phyloP scores from a whole-genome alignment of 2,113 vertebrate genomes.

The Naja naja region DNA sequence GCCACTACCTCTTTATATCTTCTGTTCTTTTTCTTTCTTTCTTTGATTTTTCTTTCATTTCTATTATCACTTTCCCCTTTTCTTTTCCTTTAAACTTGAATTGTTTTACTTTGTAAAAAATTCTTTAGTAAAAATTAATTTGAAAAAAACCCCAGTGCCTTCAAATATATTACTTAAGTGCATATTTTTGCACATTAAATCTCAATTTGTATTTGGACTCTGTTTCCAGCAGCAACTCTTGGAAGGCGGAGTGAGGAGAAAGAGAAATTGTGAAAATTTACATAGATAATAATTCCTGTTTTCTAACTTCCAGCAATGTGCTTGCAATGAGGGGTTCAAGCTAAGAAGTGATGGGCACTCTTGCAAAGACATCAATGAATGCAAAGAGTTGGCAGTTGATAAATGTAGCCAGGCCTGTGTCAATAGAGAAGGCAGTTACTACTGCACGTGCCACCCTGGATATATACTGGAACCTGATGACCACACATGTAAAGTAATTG shows the following conservation, averaged over 20 bases:
- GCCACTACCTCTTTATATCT: not conserved
- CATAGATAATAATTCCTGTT: not conserved
- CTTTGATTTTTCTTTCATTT: not conserved
- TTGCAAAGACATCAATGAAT: conserved; percentile 84
- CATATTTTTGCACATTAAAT: not conserved
- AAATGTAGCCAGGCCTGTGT: conserved; percentile 80
- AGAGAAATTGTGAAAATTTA: not conserved
- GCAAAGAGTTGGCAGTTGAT: conserved; percentile 34
- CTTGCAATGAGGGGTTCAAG: conserved; percentile 76
- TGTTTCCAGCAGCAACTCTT: not conserved
- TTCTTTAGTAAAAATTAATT: not conserved
- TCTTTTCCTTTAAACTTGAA: not conserved
- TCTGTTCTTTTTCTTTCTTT: not conserved
- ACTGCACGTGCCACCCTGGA: conserved; percentile 78
- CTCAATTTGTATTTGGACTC: not conserved
- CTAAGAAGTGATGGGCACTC: conserved; percentile 50
- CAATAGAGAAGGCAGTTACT: conserved; percentile 78
- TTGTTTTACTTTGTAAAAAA: not conserved
- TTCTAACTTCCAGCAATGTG: conserved; percentile 74
- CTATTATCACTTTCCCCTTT: not conserved
- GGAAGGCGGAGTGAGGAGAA: not conserved
- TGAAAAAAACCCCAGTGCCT: not conserved
- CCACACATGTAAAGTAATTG: conserved; percentile 79
- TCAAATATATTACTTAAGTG: not conserved
- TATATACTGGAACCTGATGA: conserved; percentile 80